Evolutionary conservation across 92 coral and sea anemone genomes (phyloP), one percentile per base, ranked within the genome.

Genomic region (Chrysogorgia sp.): DNA sequence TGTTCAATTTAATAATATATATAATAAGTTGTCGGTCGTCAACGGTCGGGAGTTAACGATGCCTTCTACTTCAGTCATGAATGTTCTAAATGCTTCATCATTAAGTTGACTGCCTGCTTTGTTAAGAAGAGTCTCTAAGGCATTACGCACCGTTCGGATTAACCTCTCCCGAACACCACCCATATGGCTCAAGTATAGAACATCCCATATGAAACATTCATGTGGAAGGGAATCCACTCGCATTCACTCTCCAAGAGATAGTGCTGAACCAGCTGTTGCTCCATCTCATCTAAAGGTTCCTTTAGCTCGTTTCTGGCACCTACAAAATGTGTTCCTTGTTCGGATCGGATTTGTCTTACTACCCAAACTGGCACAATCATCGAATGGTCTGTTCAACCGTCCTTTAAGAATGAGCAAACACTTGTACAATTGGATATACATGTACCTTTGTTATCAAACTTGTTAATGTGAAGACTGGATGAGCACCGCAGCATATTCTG

Each of bases 331-430:
- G 80, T 56, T 57, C 80, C 80, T 34, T 57, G 80, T 53, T 74
- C 80, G 28, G 67, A 56, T 66, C 80, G 58, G 53, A 34, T 17
- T 28, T 74, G 80, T n/a, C 79, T 55, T 52, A 74, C 67, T 20
- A 41, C 61, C 10, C 77, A 45, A 10, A 86, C 86, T n/a, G 90
- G 90, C 33, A 86, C 83, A 56, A 86, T 86, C 86, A 86, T 82
- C 26, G 83, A 70, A 69, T 82, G 82, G 56, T 76, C 82, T 24
- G 64, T 55, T 10, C 84, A 74, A 48, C 71, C 45, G 24, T 86
- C 82, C 70, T 75, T 65, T 20, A 75, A 65, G 58, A 63, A 35
- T 15, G 67, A 32, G 67, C 85, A 80, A 10, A 74, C 55, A 23
- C 60, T 65, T 23, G 77, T 78, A 34, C 88, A 80, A 59, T 37